These are phyloP conservation scores for Rallus limicola DNA, from an alignment of 2,113 vertebrate genomes.

Conservation along the genomic window DNA sequence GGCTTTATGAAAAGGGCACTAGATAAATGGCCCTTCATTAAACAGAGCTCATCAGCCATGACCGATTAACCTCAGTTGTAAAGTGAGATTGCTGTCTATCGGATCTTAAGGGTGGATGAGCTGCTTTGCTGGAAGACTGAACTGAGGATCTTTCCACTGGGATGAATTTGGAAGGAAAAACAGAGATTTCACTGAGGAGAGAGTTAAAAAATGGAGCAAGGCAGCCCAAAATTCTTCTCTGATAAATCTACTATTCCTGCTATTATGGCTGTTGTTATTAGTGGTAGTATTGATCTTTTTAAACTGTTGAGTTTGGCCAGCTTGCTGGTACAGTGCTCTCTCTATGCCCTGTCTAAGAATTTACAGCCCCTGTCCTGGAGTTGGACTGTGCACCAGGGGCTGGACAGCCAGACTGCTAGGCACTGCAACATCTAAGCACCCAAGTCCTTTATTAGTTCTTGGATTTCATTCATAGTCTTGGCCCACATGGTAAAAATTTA, in stretches of 20 bases:
- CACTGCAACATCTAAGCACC: too few species aligned
- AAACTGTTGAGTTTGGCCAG: neutral
- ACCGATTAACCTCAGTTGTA: conserved; percentile 53
- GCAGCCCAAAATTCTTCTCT: neutral
- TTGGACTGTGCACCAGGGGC: too few species aligned
- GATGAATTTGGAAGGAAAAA: neutral
- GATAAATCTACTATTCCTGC: neutral
- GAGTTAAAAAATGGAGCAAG: neutral
- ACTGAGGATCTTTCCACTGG: neutral
- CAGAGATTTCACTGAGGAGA: neutral
- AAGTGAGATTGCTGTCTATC: conserved; percentile 35
- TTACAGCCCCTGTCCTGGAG: too few species aligned
- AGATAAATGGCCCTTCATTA: conserved; percentile 50
- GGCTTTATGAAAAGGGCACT: conserved; percentile 2
- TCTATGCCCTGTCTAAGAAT: too few species aligned
- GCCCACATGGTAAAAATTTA: neutral
- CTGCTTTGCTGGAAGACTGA: conserved; percentile 21
- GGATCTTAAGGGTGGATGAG: conserved; percentile 3
- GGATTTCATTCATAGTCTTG: too few species aligned
- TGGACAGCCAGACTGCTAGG: too few species aligned
- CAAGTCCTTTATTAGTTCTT: too few species aligned
- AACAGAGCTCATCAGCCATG: conserved; percentile 61
- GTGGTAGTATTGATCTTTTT: neutral
- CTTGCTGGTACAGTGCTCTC: neutral
- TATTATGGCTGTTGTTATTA: neutral